Conservation (phyloP, 2,888 invertebrate genomes). For the Papilio gigon region DNA sequence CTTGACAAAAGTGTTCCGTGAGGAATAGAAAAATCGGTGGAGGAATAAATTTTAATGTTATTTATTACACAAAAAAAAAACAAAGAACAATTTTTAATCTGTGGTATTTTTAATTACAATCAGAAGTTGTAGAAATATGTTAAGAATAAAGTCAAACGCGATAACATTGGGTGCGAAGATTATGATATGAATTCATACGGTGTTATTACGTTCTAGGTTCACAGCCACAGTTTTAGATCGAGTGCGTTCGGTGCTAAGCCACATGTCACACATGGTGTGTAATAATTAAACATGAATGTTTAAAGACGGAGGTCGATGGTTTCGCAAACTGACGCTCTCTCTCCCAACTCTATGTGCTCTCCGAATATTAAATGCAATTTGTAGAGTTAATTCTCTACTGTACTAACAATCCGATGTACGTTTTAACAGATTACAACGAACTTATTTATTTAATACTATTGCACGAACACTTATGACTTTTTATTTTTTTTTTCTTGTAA, state of each 20-base stretch:
- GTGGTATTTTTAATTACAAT: too few species aligned
- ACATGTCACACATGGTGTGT: constrained; percentile 3
- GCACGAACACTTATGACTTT: not conserved
- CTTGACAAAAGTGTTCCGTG: too few species aligned
- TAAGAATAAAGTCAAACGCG: not conserved
- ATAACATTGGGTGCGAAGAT: not conserved
- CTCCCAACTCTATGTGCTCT: constrained; percentile 1
- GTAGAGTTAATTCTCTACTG: constrained; percentile 18
- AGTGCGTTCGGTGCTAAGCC: not conserved
- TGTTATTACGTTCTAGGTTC: not conserved
- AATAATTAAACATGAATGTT: constrained; percentile 22
- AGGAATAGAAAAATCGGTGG: too few species aligned
- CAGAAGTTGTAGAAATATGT: too few species aligned
- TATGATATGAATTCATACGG: not conserved
- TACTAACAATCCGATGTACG: constrained; percentile 8
- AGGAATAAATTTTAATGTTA: too few species aligned
- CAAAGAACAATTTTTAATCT: too few species aligned
- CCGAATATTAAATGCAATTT: constrained; percentile 24
- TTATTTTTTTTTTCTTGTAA: too few species aligned
- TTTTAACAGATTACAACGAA: constrained; percentile 9
- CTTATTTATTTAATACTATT: not conserved
- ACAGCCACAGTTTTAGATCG: constrained; percentile 2
- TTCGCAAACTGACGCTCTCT: constrained; percentile 16
- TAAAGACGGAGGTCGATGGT: constrained; percentile 25
- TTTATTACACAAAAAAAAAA: too few species aligned